Conservation (phyloP, 2,888 invertebrate genomes). For the Rugalucina vietnamica region DNA sequence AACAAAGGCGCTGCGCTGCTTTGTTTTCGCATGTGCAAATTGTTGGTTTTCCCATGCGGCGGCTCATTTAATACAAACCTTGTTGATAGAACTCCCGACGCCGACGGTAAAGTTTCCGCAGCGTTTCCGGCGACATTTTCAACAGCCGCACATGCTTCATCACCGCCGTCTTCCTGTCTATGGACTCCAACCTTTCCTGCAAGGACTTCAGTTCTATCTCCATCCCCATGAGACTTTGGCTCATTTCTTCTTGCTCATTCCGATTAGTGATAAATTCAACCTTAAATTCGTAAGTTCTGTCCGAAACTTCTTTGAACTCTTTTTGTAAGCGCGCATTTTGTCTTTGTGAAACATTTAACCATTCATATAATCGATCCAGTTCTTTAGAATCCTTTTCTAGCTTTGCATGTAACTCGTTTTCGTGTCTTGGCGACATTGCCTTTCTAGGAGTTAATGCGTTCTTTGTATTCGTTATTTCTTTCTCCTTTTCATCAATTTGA, state of each 20-base stretch:
- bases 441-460: conserved; percentile 62
- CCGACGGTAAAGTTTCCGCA: conserved; percentile 70
- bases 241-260: conserved; percentile 68
- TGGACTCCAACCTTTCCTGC: conserved; percentile 63
- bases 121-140: conserved; percentile 74
- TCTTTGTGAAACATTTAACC: conserved; percentile 58
- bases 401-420: conserved; percentile 55
- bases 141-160: conserved; percentile 75
- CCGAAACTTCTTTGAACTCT: conserved; percentile 67
- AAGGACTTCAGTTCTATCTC: conserved; percentile 68
- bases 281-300: conserved; percentile 73
- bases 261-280: conserved; percentile 70
- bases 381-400: conserved; percentile 61
- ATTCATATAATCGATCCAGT: conserved; percentile 67
- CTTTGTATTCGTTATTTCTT: conserved; percentile 65
- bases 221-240: conserved; percentile 61
- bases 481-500: conserved; percentile 64
- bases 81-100: conserved; percentile 61
- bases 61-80: conserved; percentile 54
- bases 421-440: conserved; percentile 64
- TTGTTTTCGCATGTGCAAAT: no score
- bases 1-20: no score
- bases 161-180: conserved; percentile 68
- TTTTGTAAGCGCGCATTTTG: conserved; percentile 63
- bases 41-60: no score